Evolutionary conservation across 2,113 vertebrate species (phyloP).

Genomic region (Petrocephalus microphthalmus): DNA sequence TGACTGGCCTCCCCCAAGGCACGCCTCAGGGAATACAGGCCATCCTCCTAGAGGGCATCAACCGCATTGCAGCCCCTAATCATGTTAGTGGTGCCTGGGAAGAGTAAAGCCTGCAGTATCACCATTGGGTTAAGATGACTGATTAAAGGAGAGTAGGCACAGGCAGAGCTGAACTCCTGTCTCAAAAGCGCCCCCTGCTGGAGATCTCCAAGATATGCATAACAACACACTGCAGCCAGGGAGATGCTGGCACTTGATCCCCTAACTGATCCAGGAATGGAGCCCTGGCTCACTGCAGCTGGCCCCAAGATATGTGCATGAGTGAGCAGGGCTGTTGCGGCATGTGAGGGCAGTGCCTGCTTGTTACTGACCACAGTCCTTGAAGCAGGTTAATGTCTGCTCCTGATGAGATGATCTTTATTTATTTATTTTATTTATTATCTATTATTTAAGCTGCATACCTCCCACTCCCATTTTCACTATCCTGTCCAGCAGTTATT

Average conservation of each 20-base stretch:
- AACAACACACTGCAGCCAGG: neutral
- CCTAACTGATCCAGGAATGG: neutral
- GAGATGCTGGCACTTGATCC: neutral
- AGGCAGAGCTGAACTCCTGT: neutral
- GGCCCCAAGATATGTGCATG: neutral
- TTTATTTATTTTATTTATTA: neutral
- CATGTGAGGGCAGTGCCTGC: neutral
- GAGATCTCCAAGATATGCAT: neutral
- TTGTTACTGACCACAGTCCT: neutral
- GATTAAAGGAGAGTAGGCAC: neutral
- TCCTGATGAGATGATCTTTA: neutral
- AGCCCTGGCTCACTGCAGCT: neutral
- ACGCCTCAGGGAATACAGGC: constrained; percentile 18
- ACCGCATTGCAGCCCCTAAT: constrained; percentile 19
- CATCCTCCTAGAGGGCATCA: constrained; percentile 31
- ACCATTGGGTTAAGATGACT: neutral
- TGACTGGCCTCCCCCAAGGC: neutral
- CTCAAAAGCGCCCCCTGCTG: neutral
- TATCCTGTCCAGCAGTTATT: neutral
- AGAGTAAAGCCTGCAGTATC: constrained; percentile 18
- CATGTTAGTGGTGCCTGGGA: constrained; percentile 38
- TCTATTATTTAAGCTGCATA: neutral
- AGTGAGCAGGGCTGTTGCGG: neutral
- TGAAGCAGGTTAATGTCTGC: neutral
- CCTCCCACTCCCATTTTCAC: neutral